These are phyloP conservation scores for Dendrocincla fuliginosa DNA, from an alignment of 2,797 vertebrate species.

Conservation along the genomic window DNA sequence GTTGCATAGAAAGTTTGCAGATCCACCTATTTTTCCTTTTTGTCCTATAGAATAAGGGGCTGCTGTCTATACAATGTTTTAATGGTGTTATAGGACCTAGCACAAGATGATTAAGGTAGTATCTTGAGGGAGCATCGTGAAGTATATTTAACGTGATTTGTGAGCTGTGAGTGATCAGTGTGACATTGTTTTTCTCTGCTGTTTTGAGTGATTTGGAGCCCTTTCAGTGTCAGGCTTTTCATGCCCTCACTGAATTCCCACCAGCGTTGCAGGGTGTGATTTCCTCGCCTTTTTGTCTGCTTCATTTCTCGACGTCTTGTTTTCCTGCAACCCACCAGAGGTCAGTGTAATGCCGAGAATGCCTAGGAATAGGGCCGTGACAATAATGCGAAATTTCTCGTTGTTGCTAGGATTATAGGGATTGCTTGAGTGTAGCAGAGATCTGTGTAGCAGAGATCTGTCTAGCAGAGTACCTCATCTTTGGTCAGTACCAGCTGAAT, in stretches of 20 bases:
- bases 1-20: neutral
- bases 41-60: neutral
- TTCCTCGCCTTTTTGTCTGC: neutral
- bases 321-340: slow-evolving; percentile 25
- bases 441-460: neutral
- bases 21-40: too few relatives aligned
- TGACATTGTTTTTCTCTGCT: neutral
- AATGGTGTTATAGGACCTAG: neutral
- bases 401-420: neutral
- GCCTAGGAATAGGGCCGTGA: neutral
- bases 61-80: neutral
- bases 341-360: slow-evolving; percentile 41
- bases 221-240: neutral
- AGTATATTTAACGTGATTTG: neutral
- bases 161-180: neutral
- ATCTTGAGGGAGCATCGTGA: neutral
- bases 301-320: neutral
- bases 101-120: neutral
- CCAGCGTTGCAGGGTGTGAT: neutral
- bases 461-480: neutral
- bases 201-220: neutral
- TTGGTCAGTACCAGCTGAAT: neutral
- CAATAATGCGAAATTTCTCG: neutral
- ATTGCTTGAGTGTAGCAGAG: too few relatives aligned
- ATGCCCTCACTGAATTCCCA: neutral